Percentiles rank a stretch among this genome's conserved stretches.
Conservation (phyloP, 2,888 invertebrate species). For the Hypena proboscidalis region DNA sequence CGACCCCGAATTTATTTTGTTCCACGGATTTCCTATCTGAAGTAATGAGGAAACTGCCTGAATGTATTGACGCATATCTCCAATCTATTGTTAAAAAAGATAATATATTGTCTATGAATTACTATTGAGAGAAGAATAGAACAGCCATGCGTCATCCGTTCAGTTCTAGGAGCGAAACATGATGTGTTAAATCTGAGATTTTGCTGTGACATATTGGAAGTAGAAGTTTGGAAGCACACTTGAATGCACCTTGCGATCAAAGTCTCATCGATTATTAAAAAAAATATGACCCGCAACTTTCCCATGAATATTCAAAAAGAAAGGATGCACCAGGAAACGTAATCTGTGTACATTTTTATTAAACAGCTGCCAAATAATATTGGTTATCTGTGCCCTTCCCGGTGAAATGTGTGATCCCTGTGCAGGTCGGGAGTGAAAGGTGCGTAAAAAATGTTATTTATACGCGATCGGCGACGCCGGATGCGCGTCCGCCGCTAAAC, state of each 20-base stretch:
- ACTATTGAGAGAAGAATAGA: neutral
- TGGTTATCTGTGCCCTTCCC: slow-evolving; percentile 56
- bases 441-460: slow-evolving; percentile 69
- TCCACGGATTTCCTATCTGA: neutral
- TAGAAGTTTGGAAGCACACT: slow-evolving; percentile 14
- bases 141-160: neutral
- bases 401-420: slow-evolving; percentile 63
- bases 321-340: slow-evolving; percentile 62
- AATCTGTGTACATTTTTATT: slow-evolving; percentile 48
- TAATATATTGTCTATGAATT: neutral
- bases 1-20: slow-evolving; percentile 14
- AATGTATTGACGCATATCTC: neutral
- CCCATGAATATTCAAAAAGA: slow-evolving; percentile 58
- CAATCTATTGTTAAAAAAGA: slow-evolving; percentile 1
- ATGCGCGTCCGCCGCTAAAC: slow-evolving; percentile 55
- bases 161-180: too few species aligned
- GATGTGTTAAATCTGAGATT: neutral
- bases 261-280: slow-evolving; percentile 20
- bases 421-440: slow-evolving; percentile 80
- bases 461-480: slow-evolving; percentile 60
- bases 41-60: neutral
- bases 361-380: slow-evolving; percentile 64
- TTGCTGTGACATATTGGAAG: neutral
- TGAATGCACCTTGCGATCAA: slow-evolving; percentile 12
- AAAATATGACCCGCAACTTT: slow-evolving; percentile 45